Evolutionary conservation across 2,888 invertebrate species (phyloP).

Genomic region (Liopterus haemorrhoidalis): DNA sequence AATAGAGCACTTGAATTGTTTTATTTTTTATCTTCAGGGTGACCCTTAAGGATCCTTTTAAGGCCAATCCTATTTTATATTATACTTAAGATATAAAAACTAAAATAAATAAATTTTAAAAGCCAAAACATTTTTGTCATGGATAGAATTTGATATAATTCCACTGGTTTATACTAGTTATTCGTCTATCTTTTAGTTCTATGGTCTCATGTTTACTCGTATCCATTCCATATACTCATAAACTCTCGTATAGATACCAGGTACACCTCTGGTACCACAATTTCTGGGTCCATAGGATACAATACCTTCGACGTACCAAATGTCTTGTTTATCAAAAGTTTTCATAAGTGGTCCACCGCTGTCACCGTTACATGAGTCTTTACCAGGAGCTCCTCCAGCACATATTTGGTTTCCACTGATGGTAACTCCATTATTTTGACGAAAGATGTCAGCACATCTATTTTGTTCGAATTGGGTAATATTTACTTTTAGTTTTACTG

Average conservation of each 20-base stretch:
- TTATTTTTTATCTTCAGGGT: too few relatives aligned
- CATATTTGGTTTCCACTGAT: slow-evolving; percentile 57
- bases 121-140: too few relatives aligned
- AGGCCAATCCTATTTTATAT: too few relatives aligned
- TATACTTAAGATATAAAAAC: too few relatives aligned
- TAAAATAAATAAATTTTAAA: background rate
- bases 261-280: slow-evolving; percentile 39
- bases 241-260: slow-evolving; percentile 39
- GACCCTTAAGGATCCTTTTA: too few relatives aligned
- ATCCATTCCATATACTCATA: slow-evolving; percentile 55
- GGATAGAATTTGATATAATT: slow-evolving; percentile 5
- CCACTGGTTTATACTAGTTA: background rate
- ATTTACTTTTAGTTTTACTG: slow-evolving; percentile 56
- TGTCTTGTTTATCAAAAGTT: slow-evolving; percentile 43
- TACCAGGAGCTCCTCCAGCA: slow-evolving; percentile 60
- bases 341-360: slow-evolving; percentile 74
- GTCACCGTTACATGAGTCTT: slow-evolving; percentile 70
- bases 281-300: slow-evolving; percentile 40
- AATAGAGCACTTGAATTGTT: too few relatives aligned
- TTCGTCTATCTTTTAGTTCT: background rate
- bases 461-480: slow-evolving; percentile 52
- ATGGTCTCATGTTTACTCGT: slow-evolving; percentile 43
- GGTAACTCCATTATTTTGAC: slow-evolving; percentile 43
- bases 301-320: slow-evolving; percentile 59
- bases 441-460: slow-evolving; percentile 50